These are phyloP conservation scores for Habropoda laboriosa DNA, from an alignment of 1,140 invertebrate species.

Conservation along the genomic window DNA sequence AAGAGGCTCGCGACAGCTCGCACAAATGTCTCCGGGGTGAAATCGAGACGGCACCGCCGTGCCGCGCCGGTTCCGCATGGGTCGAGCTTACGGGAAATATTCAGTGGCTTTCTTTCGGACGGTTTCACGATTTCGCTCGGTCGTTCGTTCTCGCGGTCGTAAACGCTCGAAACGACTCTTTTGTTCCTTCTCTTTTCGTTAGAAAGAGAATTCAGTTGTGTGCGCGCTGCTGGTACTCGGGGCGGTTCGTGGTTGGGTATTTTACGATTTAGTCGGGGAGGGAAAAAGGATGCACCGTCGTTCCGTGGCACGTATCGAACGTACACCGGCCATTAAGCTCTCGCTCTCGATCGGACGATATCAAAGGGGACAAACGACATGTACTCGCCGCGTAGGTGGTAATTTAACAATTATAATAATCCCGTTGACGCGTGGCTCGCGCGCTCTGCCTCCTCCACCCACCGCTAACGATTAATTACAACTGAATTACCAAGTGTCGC, in stretches of 20 bases:
- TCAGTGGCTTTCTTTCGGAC: not conserved
- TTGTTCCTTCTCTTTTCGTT: not conserved
- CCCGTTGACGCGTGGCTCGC: not conserved
- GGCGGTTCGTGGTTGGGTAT: not conserved
- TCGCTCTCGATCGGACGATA: not conserved
- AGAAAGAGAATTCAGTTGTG: not conserved
- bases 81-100: no score
- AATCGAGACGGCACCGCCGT: not conserved
- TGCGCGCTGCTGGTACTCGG: not conserved
- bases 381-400: not conserved
- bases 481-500: constrained; percentile 3
- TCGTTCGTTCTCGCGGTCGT: not conserved
- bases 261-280: not conserved
- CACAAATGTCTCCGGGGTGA: not conserved
- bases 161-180: not conserved
- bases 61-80: no score
- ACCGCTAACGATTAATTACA: constrained; percentile 24
- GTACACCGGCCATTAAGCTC: not conserved
- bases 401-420: constrained; percentile 27
- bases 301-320: not conserved
- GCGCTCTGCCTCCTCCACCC: no score
- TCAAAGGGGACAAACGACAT: not conserved
- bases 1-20: not conserved
- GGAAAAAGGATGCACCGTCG: not conserved
- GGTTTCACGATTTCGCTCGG: not conserved